Base-by-base conservation (phyloP, 2,888 invertebrate genomes). In the Bombylius major region DNA sequence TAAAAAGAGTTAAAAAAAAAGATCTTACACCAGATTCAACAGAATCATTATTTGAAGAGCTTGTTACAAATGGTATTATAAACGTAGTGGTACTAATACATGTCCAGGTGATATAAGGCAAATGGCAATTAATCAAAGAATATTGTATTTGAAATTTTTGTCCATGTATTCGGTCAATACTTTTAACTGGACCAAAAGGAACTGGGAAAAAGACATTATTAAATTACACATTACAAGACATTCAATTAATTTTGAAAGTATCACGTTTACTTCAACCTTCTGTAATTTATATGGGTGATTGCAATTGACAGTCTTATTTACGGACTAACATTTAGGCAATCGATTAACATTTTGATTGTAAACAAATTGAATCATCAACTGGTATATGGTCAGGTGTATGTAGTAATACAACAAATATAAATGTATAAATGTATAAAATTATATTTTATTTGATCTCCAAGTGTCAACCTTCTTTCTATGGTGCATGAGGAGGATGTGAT, bases 1-100 rank as follows among this genome's bases (percentile, higher is more conserved):
- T 0, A 94, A 94, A 65, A 95, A 95, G 67, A 83, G 82, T 62
- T 94, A 94, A 70, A 93, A 90, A 94, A 67, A 95, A 95, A 71
- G 95, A 96, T 75, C 76, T 96, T 52, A 96, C 96, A 0, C 89
- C 89, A 2, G 95, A 96, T 68, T 80, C 89, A 0, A 85, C 87
- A 0, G 91, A 92, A 70, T 94, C 93, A 0, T 76, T 97, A 5
- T 93, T 92, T 68, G 94, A 96, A 72, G 96, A 97, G 73, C 75
- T 97, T 14, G 84, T 96, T 0, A 82, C 85, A 0, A 90, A 95
- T 72, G 93, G 94, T 0, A 92, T 97, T 31, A 92, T 96, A 57
- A 84, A 14, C 73, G 72, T 36, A 73, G 75, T 60, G 80, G 79
- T 0, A 69, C 67, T 5, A 80, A 79, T 64, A 78, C 80, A 1